Conservation (phyloP, 2,888 invertebrate species). For the Synergus laeviventris region DNA sequence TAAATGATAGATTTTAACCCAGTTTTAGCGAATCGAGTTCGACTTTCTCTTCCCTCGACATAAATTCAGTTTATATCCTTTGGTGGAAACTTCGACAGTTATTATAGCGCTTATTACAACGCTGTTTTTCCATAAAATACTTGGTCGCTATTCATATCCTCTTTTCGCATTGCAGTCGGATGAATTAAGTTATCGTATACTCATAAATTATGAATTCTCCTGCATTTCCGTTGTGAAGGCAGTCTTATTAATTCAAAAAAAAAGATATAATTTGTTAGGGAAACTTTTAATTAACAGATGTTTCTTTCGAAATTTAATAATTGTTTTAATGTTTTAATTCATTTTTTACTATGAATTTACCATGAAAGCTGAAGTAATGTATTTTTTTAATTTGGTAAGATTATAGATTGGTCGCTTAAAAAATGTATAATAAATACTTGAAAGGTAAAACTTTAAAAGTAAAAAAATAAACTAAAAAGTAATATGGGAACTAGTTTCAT, state of each 20-base stretch:
- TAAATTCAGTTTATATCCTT: constrained; percentile 47
- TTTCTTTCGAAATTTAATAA: too few relatives aligned
- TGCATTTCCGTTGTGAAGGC: constrained; percentile 3
- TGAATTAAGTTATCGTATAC: constrained; percentile 39
- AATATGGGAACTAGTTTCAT: constrained; percentile 2
- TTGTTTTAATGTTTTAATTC: too few relatives aligned
- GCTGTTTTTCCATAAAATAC: constrained; percentile 48
- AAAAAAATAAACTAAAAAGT: background rate
- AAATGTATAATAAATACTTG: background rate
- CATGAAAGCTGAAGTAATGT: too few relatives aligned
- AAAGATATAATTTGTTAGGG: background rate
- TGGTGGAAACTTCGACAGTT: constrained; percentile 49
- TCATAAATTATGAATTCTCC: constrained; percentile 43
- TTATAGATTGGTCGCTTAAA: background rate
- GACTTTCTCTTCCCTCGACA: constrained; percentile 43
- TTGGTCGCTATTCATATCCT: constrained; percentile 46
- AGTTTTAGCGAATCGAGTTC: background rate
- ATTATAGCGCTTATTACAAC: constrained; percentile 48
- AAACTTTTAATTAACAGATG: background rate
- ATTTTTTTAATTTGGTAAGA: too few relatives aligned
- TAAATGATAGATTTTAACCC: background rate
- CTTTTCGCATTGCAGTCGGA: constrained; percentile 41
- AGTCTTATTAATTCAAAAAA: constrained; percentile 13
- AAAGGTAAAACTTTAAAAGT: background rate
- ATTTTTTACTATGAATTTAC: too few relatives aligned